Evolutionary conservation across 2,888 invertebrate genomes (phyloP).

Genomic region (Lagria hirta): DNA sequence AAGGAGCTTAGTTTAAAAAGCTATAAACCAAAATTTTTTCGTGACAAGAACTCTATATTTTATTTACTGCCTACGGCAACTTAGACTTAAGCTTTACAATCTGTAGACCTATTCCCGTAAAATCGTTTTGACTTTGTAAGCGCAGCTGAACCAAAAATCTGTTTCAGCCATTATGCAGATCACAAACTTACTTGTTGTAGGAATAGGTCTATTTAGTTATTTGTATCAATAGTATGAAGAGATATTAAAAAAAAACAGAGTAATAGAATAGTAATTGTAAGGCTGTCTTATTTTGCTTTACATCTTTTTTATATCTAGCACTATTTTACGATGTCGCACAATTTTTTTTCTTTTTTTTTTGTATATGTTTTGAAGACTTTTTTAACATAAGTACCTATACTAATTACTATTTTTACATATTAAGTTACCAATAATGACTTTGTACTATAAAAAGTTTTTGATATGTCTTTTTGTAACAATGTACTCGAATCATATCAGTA

Average conservation of each 20-base stretch:
- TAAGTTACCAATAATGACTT: slow-evolving; percentile 28
- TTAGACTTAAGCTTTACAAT: slow-evolving; percentile 22
- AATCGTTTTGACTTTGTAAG: too few relatives aligned
- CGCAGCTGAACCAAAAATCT: too few relatives aligned
- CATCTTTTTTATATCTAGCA: slow-evolving; percentile 18
- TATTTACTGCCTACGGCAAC: slow-evolving; percentile 24
- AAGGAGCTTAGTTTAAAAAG: slow-evolving; percentile 24
- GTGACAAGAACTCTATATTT: slow-evolving; percentile 22
- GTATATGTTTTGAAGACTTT: slow-evolving; percentile 10
- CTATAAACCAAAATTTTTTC: slow-evolving; percentile 26
- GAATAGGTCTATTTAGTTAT: slow-evolving; percentile 23
- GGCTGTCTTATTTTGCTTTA: slow-evolving; percentile 36
- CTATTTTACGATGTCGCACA: slow-evolving; percentile 23
- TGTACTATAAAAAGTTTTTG: slow-evolving; percentile 25
- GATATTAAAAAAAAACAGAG: slow-evolving; percentile 17
- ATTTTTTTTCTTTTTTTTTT: slow-evolving; percentile 11
- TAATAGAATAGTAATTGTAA: slow-evolving; percentile 30
- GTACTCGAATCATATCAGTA: slow-evolving; percentile 27
- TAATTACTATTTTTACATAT: slow-evolving; percentile 17
- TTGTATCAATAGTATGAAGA: slow-evolving; percentile 26
- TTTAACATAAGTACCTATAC: slow-evolving; percentile 10
- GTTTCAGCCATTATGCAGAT: too few relatives aligned
- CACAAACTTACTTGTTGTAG: too few relatives aligned
- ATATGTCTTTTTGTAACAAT: slow-evolving; percentile 27
- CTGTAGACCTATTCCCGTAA: too few relatives aligned